Conservation (phyloP, 2,888 invertebrate species). For the Brenthis ino region DNA sequence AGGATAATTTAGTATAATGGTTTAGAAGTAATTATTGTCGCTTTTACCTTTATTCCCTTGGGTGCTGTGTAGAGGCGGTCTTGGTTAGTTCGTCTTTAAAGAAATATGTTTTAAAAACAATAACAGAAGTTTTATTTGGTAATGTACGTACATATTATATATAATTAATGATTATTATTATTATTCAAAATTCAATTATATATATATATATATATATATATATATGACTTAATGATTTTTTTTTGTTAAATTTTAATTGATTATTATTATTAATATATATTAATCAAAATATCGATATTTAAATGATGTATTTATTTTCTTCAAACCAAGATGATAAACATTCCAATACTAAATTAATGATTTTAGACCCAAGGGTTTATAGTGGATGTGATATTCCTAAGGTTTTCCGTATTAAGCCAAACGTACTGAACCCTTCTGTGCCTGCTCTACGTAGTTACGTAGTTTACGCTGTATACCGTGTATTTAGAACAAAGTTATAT, state of each 20-base stretch:
- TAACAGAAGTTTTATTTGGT: too few relatives aligned
- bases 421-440: slow-evolving; percentile 82
- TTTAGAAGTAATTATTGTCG: slow-evolving; percentile 69
- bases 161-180: too few relatives aligned
- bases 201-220: too few relatives aligned
- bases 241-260: too few relatives aligned
- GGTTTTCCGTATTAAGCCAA: slow-evolving; percentile 77
- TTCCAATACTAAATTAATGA: slow-evolving; percentile 55
- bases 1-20: slow-evolving; percentile 68
- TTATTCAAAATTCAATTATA: too few relatives aligned
- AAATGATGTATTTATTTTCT: not conserved
- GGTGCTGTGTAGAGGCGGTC: slow-evolving; percentile 30
- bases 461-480: slow-evolving; percentile 54
- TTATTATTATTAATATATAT: too few relatives aligned
- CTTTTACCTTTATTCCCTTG: slow-evolving; percentile 67
- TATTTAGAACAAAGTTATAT: slow-evolving; percentile 20
- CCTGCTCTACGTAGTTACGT: slow-evolving; percentile 75
- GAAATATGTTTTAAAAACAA: not conserved
- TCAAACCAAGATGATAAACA: slow-evolving; percentile 47
- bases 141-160: too few relatives aligned
- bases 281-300: too few relatives aligned
- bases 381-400: slow-evolving; percentile 77
- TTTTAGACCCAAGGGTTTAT: slow-evolving; percentile 60
- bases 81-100: not conserved
- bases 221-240: too few relatives aligned